phyloP scores from a whole-genome alignment of 2,797 vertebrate genomes.

The Sebastiscus tertius region DNA sequence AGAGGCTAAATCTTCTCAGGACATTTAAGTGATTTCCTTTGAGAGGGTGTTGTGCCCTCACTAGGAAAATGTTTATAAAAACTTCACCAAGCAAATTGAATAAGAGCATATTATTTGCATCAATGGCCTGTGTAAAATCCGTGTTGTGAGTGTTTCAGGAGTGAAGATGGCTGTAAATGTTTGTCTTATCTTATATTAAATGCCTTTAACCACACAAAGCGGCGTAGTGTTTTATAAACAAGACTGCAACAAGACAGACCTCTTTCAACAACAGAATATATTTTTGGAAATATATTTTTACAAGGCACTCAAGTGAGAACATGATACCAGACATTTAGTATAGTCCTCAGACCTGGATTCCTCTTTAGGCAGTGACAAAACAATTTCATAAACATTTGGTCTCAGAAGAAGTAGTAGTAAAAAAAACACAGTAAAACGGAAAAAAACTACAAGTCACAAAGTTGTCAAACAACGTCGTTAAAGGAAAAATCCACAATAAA shows the following conservation, averaged over 20 bases:
- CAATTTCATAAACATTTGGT: constrained; percentile 77
- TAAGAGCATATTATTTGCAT: constrained; percentile 11
- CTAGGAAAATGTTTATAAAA: constrained; percentile 16
- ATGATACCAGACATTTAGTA: constrained; percentile 21
- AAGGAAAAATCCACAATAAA: constrained; percentile 43
- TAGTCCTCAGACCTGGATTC: constrained; percentile 54
- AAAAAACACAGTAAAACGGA: constrained; percentile 58
- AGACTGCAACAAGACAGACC: background rate
- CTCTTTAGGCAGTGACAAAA: constrained; percentile 55
- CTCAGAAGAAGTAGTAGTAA: constrained; percentile 58
- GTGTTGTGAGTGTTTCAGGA: background rate
- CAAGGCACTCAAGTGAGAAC: constrained; percentile 64
- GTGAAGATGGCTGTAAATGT: constrained; percentile 29
- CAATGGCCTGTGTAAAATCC: background rate
- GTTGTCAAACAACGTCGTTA: constrained; percentile 31
- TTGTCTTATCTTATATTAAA: constrained; percentile 63
- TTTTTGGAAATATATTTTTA: constrained; percentile 66
- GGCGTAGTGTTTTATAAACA: constrained; percentile 8
- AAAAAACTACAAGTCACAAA: constrained; percentile 44
- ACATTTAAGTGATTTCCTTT: background rate
- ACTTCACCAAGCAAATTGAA: constrained; percentile 4
- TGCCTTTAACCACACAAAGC: constrained; percentile 33
- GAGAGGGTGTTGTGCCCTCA: background rate
- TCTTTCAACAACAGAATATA: constrained; percentile 57
- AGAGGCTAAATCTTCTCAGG: constrained; percentile 9